Evolutionary conservation across 2,797 vertebrate species (phyloP).

Genomic region (Gobio occitaniae): DNA sequence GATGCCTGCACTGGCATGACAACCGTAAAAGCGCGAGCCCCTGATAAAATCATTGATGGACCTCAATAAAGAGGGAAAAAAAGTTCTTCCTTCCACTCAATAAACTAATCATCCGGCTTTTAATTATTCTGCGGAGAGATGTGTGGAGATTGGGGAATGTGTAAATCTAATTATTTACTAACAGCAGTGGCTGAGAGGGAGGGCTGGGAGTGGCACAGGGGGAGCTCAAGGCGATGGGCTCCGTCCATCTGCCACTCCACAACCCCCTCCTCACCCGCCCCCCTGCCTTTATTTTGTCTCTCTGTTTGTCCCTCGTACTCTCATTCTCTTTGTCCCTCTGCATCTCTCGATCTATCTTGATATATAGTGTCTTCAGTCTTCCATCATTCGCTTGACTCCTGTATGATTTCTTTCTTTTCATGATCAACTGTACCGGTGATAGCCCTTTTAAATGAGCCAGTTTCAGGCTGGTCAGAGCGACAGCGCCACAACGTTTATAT

Average conservation of each 20-base stretch:
- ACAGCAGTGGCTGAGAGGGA: slow-evolving; percentile 86
- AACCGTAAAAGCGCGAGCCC: slow-evolving; percentile 89
- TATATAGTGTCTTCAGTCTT: not conserved
- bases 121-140: slow-evolving; percentile 97
- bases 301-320: slow-evolving; percentile 36
- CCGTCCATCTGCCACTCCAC: slow-evolving; percentile 80
- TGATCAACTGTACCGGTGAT: not conserved
- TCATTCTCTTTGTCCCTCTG: slow-evolving; percentile 40
- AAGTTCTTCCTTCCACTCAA: slow-evolving; percentile 95
- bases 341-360: slow-evolving; percentile 8
- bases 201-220: slow-evolving; percentile 81
- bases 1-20: slow-evolving; percentile 97
- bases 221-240: slow-evolving; percentile 79
- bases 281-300: slow-evolving; percentile 61
- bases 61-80: slow-evolving; percentile 92
- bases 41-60: slow-evolving; percentile 98
- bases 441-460: not conserved
- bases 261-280: slow-evolving; percentile 62
- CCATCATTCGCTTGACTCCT: slow-evolving; percentile 1
- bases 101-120: slow-evolving; percentile 99
- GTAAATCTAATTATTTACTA: slow-evolving; percentile 95
- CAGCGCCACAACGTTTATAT: not conserved
- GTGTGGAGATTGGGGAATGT: slow-evolving; percentile 92
- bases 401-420: not conserved
- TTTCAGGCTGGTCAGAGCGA: not conserved